These are phyloP conservation scores for Triplophysa rosa DNA, from an alignment of 2,113 vertebrate species.

Conservation along the genomic window DNA sequence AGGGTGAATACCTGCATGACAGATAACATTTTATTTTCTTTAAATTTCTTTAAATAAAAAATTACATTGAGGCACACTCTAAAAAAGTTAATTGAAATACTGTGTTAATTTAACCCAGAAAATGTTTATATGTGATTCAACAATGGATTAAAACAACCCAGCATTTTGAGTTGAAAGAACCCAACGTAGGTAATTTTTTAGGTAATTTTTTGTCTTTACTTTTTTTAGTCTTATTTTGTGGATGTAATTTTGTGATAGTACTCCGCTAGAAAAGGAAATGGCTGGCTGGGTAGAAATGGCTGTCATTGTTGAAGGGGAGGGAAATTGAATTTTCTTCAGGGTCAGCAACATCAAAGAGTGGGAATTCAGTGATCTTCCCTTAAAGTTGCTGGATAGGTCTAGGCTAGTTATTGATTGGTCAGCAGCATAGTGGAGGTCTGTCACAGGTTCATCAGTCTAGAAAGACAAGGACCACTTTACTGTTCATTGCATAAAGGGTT, in stretches of 20 bases:
- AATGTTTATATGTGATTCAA: too few species aligned
- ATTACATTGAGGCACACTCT: too few species aligned
- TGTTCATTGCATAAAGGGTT: background rate
- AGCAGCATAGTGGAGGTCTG: conserved; percentile 27
- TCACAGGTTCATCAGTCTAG: conserved; percentile 25
- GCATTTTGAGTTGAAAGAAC: too few species aligned
- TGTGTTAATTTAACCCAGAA: too few species aligned
- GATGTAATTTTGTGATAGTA: conserved; percentile 55
- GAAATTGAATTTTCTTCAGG: conserved; percentile 79
- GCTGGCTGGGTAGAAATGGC: conserved; percentile 63
- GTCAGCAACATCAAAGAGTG: conserved; percentile 73
- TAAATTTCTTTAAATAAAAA: too few species aligned
- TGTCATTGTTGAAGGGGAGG: conserved; percentile 61
- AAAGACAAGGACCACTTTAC: conserved; percentile 37
- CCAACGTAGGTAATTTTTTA: too few species aligned
- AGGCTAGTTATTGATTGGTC: conserved; percentile 34
- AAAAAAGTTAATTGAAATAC: too few species aligned
- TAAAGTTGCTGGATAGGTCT: conserved; percentile 47
- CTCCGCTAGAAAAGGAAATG: conserved; percentile 63
- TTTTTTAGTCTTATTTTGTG: conserved; percentile 37
- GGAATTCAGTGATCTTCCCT: conserved; percentile 65
- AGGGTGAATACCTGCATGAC: too few species aligned
- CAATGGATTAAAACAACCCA: too few species aligned
- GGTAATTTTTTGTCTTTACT: conserved; percentile 26
- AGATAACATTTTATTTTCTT: too few species aligned